Evolutionary conservation across 2,113 vertebrate genomes (phyloP).

Genomic region (Heterochromis multidens): DNA sequence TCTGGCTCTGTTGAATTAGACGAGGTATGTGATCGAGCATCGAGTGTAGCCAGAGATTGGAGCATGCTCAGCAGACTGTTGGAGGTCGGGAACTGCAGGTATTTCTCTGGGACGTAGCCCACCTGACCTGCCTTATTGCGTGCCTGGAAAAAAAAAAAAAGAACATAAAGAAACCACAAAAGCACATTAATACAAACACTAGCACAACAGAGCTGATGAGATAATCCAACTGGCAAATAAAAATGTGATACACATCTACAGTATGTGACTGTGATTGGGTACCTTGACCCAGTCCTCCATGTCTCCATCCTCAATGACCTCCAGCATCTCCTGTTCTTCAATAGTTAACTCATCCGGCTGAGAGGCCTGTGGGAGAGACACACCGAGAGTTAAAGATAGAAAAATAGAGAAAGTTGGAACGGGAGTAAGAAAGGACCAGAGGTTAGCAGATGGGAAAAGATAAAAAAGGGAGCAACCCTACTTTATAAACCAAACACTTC

Average conservation of each 20-base stretch:
- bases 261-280: background rate
- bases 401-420: background rate
- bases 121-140: slow-evolving; percentile 91
- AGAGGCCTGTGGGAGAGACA: slow-evolving; percentile 80
- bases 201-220: background rate
- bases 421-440: background rate
- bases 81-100: slow-evolving; percentile 94
- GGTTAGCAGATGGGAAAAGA: background rate
- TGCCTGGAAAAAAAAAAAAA: slow-evolving; percentile 73
- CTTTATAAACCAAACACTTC: background rate
- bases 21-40: slow-evolving; percentile 92
- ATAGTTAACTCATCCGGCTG: slow-evolving; percentile 98
- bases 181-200: background rate
- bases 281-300: slow-evolving; percentile 99
- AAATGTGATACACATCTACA: background rate
- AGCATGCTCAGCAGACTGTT: slow-evolving; percentile 98
- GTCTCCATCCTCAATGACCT: slow-evolving; percentile 98
- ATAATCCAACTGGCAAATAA: background rate
- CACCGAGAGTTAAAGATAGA: background rate
- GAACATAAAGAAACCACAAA: background rate
- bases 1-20: slow-evolving; percentile 94
- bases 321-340: slow-evolving; percentile 94
- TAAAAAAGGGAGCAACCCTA: background rate
- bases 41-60: slow-evolving; percentile 89
- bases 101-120: slow-evolving; percentile 97